A percentile compares a stretch with the other conserved stretches of the same genome.
phyloP scores from a whole-genome alignment of 2,113 vertebrate genomes.

The Puntigrus tetrazona region DNA sequence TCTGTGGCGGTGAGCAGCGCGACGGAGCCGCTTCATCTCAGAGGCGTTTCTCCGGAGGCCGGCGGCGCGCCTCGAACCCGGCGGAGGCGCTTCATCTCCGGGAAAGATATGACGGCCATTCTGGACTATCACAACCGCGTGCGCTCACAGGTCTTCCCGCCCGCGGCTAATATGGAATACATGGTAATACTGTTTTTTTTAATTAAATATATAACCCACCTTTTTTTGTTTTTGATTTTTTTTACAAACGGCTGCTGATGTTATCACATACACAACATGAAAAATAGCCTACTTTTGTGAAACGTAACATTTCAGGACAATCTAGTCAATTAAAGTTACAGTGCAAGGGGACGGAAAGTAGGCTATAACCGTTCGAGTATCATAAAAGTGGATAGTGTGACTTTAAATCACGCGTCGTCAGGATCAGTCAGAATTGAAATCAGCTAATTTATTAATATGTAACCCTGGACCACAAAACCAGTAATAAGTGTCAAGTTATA shows the following conservation, averaged over 20 bases:
- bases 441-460: background rate
- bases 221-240: too few relatives aligned
- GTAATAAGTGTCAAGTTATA: too few relatives aligned
- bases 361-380: background rate
- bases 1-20: slow-evolving; percentile 64
- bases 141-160: slow-evolving; percentile 81
- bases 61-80: slow-evolving; percentile 63
- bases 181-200: slow-evolving; percentile 75
- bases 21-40: slow-evolving; percentile 60
- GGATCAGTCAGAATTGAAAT: background rate
- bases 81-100: slow-evolving; percentile 75
- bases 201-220: too few relatives aligned
- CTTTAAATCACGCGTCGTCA: background rate
- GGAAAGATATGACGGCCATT: slow-evolving; percentile 74
- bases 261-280: background rate
- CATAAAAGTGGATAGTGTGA: background rate
- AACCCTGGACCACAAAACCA: too few relatives aligned
- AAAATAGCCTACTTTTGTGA: background rate
- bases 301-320: background rate
- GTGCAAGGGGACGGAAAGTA: background rate
- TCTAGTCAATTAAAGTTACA: background rate
- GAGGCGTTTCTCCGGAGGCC: background rate
- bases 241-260: background rate
- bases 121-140: slow-evolving; percentile 88
- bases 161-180: slow-evolving; percentile 88